phyloP scores from a whole-genome alignment of 2,888 invertebrate species.

The Alviniconcha strummeri region DNA sequence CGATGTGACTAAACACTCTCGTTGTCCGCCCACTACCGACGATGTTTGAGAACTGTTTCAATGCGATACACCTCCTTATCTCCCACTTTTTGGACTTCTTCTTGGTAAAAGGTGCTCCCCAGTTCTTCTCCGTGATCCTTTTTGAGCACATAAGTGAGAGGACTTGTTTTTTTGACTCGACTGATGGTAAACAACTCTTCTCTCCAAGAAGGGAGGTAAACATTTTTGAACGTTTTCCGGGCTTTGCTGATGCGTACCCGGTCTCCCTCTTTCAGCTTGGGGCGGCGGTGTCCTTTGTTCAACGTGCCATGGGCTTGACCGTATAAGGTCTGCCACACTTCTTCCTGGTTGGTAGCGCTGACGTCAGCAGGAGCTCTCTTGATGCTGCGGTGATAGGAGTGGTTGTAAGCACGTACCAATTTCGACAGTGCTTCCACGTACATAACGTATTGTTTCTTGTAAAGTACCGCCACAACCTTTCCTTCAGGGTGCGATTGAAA shows the following conservation, averaged over 20 bases:
- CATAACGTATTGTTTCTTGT: conserved; percentile 30
- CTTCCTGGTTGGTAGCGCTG: conserved; percentile 33
- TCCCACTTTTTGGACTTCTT: conserved; percentile 12
- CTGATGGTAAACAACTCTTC: conserved; percentile 41
- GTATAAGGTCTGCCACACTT: conserved; percentile 35
- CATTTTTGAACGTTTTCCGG: conserved; percentile 39
- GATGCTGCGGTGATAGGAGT: conserved; percentile 39
- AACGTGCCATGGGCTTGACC: background rate
- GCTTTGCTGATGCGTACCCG: conserved; percentile 37
- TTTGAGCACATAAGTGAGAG: conserved; percentile 30
- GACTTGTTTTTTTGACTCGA: conserved; percentile 16
- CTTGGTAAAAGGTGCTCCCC: conserved; percentile 38
- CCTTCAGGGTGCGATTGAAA: conserved; percentile 46
- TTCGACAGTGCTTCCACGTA: conserved; percentile 37
- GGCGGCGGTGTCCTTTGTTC: too few species aligned
- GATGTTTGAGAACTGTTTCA: conserved; percentile 32
- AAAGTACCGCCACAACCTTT: conserved; percentile 41
- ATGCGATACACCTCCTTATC: conserved; percentile 34
- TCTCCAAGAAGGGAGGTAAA: conserved; percentile 43
- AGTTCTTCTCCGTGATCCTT: conserved; percentile 37
- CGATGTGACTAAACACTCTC: conserved; percentile 31
- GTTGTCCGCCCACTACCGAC: background rate
- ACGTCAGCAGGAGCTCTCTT: conserved; percentile 42
- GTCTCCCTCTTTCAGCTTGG: conserved; percentile 32
- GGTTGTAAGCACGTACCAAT: conserved; percentile 42